phyloP scores from a whole-genome alignment of 37 sponge, comb jelly and placozoan genomes.

The Ephydatia muelleri region DNA sequence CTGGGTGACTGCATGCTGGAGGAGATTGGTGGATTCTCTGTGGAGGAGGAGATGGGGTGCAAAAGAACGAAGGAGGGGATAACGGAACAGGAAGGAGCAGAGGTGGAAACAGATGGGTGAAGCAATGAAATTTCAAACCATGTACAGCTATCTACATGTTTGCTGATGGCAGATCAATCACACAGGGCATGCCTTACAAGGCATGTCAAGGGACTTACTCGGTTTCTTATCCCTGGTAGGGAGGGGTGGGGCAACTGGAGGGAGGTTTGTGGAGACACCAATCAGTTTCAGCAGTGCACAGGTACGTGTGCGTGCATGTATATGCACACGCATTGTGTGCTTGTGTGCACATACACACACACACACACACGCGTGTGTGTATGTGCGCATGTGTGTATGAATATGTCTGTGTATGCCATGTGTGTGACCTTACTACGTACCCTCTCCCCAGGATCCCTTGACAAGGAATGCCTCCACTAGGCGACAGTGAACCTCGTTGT shows the following conservation, averaged over 20 bases:
- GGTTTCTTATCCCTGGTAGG: too few relatives aligned
- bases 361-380: neutral
- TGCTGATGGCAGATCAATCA: too few relatives aligned
- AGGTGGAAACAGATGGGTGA: neutral
- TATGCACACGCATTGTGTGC: too few relatives aligned
- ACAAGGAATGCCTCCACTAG: slow-evolving; percentile 52
- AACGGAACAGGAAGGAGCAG: neutral
- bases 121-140: too few relatives aligned
- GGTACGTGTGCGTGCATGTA: too few relatives aligned
- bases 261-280: neutral
- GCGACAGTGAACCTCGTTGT: slow-evolving; percentile 61
- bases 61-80: neutral
- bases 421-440: neutral
- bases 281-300: neutral
- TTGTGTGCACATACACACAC: too few relatives aligned
- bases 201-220: too few relatives aligned
- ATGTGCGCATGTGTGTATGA: neutral
- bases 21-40: neutral
- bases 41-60: neutral
- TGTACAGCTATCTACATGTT: too few relatives aligned
- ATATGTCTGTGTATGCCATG: too few relatives aligned
- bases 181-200: too few relatives aligned
- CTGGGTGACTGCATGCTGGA: neutral
- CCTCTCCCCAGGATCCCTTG: slow-evolving; percentile 37
- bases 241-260: neutral